A percentile compares a stretch with the other conserved stretches of the same genome.
Evolutionary conservation across 2,113 vertebrate species (phyloP).

Genomic region (Mus spicilegus): DNA sequence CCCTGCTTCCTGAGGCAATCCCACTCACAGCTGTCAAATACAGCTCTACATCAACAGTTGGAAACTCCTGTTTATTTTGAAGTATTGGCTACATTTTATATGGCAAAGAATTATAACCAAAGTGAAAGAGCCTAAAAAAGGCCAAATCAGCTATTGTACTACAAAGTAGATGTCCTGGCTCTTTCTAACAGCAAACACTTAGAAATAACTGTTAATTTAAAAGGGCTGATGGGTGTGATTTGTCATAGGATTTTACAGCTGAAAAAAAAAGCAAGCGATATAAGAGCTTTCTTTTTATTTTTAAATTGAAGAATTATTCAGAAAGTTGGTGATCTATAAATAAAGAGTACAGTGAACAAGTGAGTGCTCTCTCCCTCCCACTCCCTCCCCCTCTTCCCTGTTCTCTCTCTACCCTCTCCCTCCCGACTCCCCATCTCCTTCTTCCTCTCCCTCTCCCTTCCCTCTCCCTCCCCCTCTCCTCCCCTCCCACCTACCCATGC

Average conservation of each 20-base stretch:
- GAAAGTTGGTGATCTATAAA: slow-evolving; percentile 31
- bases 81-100: neutral
- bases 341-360: neutral
- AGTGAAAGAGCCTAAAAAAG: slow-evolving; percentile 10
- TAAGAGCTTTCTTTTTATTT: slow-evolving; percentile 6
- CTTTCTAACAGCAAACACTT: slow-evolving; percentile 23
- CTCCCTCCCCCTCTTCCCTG: no score
- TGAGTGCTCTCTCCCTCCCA: no score
- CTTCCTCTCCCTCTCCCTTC: no score
- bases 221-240: neutral
- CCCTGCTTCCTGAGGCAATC: slow-evolving; percentile 25
- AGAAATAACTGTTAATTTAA: neutral
- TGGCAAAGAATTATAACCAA: neutral
- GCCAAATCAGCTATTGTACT: neutral
- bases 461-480: no score
- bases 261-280: neutral
- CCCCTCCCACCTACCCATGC: neutral
- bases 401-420: no score
- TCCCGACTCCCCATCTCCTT: neutral
- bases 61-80: slow-evolving; percentile 8
- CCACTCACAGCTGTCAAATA: neutral
- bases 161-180: neutral
- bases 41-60: neutral
- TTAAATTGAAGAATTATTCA: neutral
- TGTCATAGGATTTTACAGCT: neutral